Conservation (phyloP, 2,797 vertebrate genomes). For the Poecilia wingei region DNA sequence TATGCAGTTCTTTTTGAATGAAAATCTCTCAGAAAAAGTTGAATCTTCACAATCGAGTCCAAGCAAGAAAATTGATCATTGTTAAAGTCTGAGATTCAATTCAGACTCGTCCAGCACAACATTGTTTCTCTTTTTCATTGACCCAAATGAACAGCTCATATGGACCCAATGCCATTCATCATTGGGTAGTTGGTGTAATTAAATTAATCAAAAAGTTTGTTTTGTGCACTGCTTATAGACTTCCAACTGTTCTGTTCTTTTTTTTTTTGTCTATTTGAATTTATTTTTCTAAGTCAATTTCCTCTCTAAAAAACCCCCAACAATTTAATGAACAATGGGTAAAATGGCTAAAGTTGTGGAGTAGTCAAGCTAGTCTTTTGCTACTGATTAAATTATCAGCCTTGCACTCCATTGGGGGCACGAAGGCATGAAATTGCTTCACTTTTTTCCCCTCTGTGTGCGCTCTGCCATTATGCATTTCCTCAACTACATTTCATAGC, state of each 20-base stretch:
- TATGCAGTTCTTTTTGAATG: neutral
- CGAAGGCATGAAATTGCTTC: slow-evolving; percentile 79
- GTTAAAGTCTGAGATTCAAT: neutral
- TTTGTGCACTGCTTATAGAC: neutral
- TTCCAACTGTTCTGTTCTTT: neutral
- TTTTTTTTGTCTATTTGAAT: neutral
- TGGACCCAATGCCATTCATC: neutral
- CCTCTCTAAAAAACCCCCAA: slow-evolving; percentile 17
- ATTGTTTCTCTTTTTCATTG: neutral
- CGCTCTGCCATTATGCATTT: slow-evolving; percentile 66
- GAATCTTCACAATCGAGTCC: neutral
- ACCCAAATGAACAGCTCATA: neutral
- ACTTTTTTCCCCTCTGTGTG: slow-evolving; percentile 61
- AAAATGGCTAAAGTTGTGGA: slow-evolving; percentile 37
- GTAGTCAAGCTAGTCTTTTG: slow-evolving; percentile 65
- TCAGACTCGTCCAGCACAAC: neutral
- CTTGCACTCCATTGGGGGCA: slow-evolving; percentile 59
- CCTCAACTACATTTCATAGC: slow-evolving; percentile 64
- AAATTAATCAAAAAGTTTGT: neutral
- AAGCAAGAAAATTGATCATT: neutral
- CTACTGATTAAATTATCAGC: slow-evolving; percentile 78
- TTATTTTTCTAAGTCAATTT: slow-evolving; percentile 18
- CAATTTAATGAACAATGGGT: slow-evolving; percentile 47
- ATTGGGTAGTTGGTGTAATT: neutral
- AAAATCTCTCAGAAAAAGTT: neutral